Conservation (phyloP, 1,140 invertebrate genomes). For the Heliothis virescens region DNA sequence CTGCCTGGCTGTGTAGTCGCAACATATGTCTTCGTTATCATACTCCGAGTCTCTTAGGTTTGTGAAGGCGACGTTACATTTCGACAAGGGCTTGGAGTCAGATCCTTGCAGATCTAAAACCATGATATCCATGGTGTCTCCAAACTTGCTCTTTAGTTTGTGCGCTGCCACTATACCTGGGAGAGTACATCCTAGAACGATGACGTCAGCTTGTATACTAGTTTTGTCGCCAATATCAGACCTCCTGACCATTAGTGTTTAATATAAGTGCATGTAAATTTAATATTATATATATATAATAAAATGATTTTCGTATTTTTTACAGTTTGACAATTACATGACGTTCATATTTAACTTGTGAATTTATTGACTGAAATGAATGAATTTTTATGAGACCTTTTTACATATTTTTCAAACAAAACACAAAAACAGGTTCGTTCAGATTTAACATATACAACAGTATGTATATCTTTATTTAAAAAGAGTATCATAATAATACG, state of each 20-base stretch:
- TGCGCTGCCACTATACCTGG: conserved; percentile 80
- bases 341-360: too few species aligned
- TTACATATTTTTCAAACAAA: too few species aligned
- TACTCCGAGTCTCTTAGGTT: conserved; percentile 57
- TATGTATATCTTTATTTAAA: too few species aligned
- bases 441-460: too few species aligned
- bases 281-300: too few species aligned
- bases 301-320: background rate
- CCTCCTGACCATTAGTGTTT: conserved; percentile 16
- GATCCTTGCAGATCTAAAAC: conserved; percentile 69
- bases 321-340: background rate
- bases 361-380: too few species aligned
- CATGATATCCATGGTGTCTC: conserved; percentile 77
- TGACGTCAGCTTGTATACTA: conserved; percentile 72
- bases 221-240: background rate
- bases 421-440: too few species aligned
- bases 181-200: conserved; percentile 78
- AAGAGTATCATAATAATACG: too few species aligned
- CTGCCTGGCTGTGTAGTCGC: conserved; percentile 57
- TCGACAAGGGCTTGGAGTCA: conserved; percentile 48
- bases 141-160: conserved; percentile 78
- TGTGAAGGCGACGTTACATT: conserved; percentile 71
- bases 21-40: conserved; percentile 35
- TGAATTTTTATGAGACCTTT: too few species aligned
- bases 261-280: background rate